Percentiles rank a stretch among this genome's conserved stretches.
Evolutionary conservation across 2,113 vertebrate species (phyloP).

Genomic region (Mus pahari): DNA sequence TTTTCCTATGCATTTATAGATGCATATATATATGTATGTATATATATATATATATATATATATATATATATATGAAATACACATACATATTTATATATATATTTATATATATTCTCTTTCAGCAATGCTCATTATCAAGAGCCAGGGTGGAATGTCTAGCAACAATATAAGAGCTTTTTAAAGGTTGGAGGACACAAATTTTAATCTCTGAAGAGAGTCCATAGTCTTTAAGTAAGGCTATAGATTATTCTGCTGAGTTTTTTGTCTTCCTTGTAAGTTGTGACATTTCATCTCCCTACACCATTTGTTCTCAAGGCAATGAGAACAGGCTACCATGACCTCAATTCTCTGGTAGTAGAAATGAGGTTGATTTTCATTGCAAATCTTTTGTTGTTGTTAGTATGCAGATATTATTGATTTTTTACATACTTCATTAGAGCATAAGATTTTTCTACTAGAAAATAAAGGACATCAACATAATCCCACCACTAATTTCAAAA

Average conservation of each 20-base stretch:
- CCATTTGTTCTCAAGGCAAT: neutral
- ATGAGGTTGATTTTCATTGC: neutral
- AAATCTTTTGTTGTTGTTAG: neutral
- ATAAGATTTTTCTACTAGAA: neutral
- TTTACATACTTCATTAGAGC: neutral
- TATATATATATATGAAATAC: neutral
- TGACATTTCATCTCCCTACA: neutral
- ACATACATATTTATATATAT: neutral
- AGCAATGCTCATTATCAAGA: neutral
- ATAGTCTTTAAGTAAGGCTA: neutral
- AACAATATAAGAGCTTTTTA: neutral
- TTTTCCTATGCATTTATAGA: neutral
- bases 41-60: neutral
- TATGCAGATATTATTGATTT: neutral
- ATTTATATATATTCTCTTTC: neutral
- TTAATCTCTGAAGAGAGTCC: neutral
- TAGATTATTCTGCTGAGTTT: neutral
- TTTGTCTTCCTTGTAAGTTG: neutral
- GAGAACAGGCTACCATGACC: neutral
- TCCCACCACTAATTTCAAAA: neutral
- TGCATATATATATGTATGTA: neutral
- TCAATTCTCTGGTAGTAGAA: neutral
- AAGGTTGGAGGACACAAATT: neutral
- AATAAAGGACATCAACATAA: neutral
- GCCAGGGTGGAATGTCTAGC: neutral